These are phyloP conservation scores for Pogonomyrmex barbatus DNA, from an alignment of 1,140 invertebrate species.

Conservation along the genomic window DNA sequence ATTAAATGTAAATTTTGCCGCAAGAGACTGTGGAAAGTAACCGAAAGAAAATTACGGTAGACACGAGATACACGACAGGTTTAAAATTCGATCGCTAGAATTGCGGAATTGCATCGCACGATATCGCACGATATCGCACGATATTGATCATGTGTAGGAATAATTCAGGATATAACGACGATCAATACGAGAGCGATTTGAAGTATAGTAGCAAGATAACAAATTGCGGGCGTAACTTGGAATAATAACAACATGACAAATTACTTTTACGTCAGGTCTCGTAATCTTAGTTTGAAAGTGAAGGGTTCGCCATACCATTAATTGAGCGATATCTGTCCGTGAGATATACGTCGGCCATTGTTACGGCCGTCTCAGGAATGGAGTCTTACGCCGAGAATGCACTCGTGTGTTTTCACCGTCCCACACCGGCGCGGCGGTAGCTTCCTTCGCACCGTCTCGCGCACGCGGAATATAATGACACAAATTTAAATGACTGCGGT, in stretches of 20 bases:
- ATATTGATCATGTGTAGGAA: background rate
- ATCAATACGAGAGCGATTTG: background rate
- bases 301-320: conserved; percentile 1
- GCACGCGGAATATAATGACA: conserved; percentile 75
- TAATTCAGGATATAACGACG: background rate
- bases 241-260: background rate
- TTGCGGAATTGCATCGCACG: background rate
- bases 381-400: conserved; percentile 16
- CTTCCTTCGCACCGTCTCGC: conserved; percentile 26
- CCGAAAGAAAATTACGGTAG: background rate
- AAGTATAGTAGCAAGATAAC: background rate
- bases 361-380: background rate
- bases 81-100: background rate
- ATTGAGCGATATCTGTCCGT: conserved; percentile 24
- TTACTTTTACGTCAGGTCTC: background rate
- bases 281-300: conserved; percentile 21
- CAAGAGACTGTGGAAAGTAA: background rate
- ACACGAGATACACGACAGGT: background rate
- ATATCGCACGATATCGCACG: background rate
- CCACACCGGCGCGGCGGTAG: conserved; percentile 28
- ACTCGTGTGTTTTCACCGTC: conserved; percentile 25
- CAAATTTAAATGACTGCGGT: conserved; percentile 80
- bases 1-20: conserved; percentile 23
- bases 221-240: background rate
- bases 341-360: background rate